phyloP scores from a whole-genome alignment of 2,888 invertebrate species.

The Ophraella communa region DNA sequence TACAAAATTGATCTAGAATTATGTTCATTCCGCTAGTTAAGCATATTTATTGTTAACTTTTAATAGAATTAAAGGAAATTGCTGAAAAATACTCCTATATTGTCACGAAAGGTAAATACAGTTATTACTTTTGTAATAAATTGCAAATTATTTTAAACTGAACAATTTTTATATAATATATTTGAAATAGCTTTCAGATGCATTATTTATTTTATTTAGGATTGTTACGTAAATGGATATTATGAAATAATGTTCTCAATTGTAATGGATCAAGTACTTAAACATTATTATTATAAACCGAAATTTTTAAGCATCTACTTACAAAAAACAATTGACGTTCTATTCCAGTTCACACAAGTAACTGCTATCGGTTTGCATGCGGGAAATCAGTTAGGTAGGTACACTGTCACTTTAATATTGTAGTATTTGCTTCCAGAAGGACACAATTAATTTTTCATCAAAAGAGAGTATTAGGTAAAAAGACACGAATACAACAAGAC shows the following conservation, averaged over 20 bases:
- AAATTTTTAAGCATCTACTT: too few species aligned
- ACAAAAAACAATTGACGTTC: neutral
- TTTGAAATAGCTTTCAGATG: too few species aligned
- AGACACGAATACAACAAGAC: neutral
- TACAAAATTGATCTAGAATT: neutral
- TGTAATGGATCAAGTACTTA: too few species aligned
- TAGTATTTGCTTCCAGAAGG: neutral
- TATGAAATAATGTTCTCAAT: too few species aligned
- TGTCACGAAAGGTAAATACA: neutral
- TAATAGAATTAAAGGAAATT: neutral
- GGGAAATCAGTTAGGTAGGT: neutral
- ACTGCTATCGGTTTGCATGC: slow-evolving; percentile 1
- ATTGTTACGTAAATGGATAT: too few species aligned
- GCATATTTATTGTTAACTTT: neutral
- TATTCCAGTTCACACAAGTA: neutral
- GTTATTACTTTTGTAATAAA: neutral
- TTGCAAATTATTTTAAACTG: neutral
- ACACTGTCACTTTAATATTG: neutral
- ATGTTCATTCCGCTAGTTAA: neutral
- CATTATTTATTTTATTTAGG: too few species aligned
- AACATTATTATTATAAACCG: too few species aligned
- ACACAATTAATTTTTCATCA: neutral
- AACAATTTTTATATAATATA: neutral
- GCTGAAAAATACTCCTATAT: neutral
- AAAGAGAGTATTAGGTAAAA: neutral